Evolutionary conservation across 2,797 vertebrate species (phyloP).

Genomic region (Lemur catta): DNA sequence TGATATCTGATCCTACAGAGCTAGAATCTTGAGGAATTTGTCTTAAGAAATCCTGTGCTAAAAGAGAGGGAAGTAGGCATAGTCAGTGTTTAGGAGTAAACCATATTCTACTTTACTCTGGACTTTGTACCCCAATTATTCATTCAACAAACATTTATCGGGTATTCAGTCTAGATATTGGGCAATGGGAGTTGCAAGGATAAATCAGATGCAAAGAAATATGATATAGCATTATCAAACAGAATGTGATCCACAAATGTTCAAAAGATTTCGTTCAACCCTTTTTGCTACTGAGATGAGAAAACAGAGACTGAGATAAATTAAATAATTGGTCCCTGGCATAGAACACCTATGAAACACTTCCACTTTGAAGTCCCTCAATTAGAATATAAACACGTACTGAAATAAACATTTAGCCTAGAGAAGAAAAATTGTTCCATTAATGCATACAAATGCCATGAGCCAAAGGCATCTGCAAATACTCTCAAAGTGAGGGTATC

Average conservation of each 20-base stretch:
- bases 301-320: not conserved
- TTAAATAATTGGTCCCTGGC: not conserved
- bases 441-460: fast-evolving
- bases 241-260: not conserved
- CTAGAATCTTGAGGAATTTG: not conserved
- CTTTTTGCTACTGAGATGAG: not conserved
- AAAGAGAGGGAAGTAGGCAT: not conserved
- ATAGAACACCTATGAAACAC: fast-evolving
- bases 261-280: not conserved
- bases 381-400: not conserved
- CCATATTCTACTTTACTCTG: not conserved
- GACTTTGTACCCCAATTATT: not conserved
- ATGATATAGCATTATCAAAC: not conserved
- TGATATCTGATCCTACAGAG: not conserved
- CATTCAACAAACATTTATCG: not conserved
- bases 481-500: not conserved
- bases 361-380: not conserved
- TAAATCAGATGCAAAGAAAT: not conserved
- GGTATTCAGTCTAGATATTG: not conserved
- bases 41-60: not conserved
- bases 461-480: not conserved
- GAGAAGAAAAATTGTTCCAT: not conserved
- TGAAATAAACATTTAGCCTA: not conserved
- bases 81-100: not conserved
- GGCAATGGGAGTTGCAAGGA: not conserved